These are phyloP conservation scores for Patella caerulea DNA, from an alignment of 2,888 invertebrate genomes.

Conservation along the genomic window DNA sequence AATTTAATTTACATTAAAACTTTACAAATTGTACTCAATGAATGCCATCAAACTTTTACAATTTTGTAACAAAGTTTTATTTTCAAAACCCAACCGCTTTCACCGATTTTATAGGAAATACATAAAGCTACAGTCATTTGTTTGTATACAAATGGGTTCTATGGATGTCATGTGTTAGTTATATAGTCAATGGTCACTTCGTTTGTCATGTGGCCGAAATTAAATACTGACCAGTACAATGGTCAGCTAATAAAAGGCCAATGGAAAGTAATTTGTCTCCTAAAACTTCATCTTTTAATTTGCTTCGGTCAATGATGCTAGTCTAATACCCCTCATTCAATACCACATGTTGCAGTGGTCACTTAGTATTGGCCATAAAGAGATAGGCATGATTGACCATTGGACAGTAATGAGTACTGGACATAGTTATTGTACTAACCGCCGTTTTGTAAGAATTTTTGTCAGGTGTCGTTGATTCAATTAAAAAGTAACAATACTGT, in stretches of 20 bases:
- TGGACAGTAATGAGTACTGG: background rate
- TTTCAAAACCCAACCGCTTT: too few species aligned
- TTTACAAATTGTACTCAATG: too few species aligned
- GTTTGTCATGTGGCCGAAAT: slow-evolving; percentile 5
- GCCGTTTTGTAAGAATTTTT: background rate
- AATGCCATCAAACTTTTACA: too few species aligned
- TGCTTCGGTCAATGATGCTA: background rate
- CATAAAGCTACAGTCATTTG: too few species aligned
- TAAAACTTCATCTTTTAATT: slow-evolving; percentile 10
- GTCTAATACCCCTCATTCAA: background rate
- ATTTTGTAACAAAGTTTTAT: too few species aligned
- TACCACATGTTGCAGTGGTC: slow-evolving; percentile 9
- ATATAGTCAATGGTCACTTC: background rate
- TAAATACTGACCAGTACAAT: slow-evolving; percentile 10
- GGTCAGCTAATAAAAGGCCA: slow-evolving; percentile 10
- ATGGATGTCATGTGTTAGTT: slow-evolving; percentile 10
- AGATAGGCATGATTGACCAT: background rate
- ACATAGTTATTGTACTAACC: background rate
- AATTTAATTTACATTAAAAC: too few species aligned
- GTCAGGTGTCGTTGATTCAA: slow-evolving; percentile 5
- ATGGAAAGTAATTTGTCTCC: slow-evolving; percentile 10
- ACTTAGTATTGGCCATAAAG: background rate
- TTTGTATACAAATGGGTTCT: background rate
- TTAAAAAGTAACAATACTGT: slow-evolving; percentile 4
- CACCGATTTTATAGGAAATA: too few species aligned